These are phyloP conservation scores for Cyanoramphus novaezelandiae DNA, from an alignment of 2,113 vertebrate genomes.

Conservation along the genomic window DNA sequence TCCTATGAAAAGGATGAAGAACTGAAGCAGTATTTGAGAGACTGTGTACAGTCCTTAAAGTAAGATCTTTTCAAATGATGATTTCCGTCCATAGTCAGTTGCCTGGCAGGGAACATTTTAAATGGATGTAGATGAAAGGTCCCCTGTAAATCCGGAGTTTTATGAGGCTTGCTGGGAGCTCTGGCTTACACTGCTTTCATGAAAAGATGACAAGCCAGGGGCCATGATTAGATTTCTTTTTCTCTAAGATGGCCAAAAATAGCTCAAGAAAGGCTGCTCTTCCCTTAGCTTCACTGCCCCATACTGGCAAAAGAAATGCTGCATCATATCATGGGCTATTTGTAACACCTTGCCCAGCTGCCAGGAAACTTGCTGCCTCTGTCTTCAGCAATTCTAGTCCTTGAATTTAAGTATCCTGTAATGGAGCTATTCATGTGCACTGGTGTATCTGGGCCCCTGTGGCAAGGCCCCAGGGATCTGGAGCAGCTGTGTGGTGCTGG, in stretches of 20 bases:
- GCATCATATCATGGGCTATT: neutral
- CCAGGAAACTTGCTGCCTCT: neutral
- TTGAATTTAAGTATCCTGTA: neutral
- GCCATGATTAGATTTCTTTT: slow-evolving; percentile 59
- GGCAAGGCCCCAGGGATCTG: neutral
- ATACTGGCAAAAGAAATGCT: slow-evolving; percentile 1
- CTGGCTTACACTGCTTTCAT: slow-evolving; percentile 58
- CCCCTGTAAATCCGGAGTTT: slow-evolving; percentile 61
- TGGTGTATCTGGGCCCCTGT: neutral
- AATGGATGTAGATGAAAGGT: slow-evolving; percentile 70
- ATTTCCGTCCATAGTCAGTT: slow-evolving; percentile 33
- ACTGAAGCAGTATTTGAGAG: slow-evolving; percentile 86
- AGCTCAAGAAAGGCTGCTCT: slow-evolving; percentile 36
- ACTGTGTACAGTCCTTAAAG: slow-evolving; percentile 88
- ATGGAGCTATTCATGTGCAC: neutral
- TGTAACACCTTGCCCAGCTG: neutral
- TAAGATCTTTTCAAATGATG: slow-evolving; percentile 76
- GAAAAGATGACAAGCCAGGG: slow-evolving; percentile 67
- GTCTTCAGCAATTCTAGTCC: neutral
- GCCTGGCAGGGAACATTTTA: slow-evolving; percentile 67
- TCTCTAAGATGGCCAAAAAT: slow-evolving; percentile 62
- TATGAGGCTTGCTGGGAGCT: slow-evolving; percentile 56
- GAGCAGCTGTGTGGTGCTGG: neutral
- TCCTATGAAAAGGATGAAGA: slow-evolving; percentile 91
- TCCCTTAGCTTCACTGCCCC: slow-evolving; percentile 20